phyloP scores from a whole-genome alignment of 2,797 vertebrate species.

The Onychomys arenicola region DNA sequence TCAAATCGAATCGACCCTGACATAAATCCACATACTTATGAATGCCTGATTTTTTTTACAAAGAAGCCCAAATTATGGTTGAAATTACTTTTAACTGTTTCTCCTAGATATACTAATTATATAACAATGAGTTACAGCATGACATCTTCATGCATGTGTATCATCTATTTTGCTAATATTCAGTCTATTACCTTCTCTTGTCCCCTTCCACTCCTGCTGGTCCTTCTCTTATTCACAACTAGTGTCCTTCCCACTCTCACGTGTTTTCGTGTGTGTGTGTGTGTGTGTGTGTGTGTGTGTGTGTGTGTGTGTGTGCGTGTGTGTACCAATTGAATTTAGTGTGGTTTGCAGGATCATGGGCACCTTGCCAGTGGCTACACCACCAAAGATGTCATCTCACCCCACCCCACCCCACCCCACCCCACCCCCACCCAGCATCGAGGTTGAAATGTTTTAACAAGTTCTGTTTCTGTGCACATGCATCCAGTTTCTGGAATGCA shows the following conservation, averaged over 20 bases:
- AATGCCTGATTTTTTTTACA: too few species aligned
- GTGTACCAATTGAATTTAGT: not conserved
- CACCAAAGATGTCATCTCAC: not conserved
- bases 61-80: too few species aligned
- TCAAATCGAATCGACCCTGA: too few species aligned
- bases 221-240: not conserved
- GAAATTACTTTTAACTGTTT: not conserved
- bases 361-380: not conserved
- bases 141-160: not conserved
- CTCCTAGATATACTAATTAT: not conserved
- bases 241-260: not conserved
- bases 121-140: not conserved
- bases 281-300: too few species aligned
- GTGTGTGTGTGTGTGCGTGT: not conserved
- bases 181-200: too few species aligned
- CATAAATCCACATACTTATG: too few species aligned
- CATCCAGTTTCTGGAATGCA: not conserved
- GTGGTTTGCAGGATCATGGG: not conserved
- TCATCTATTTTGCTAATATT: not conserved
- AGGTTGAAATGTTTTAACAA: not conserved
- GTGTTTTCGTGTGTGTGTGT: not conserved
- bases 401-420: not conserved
- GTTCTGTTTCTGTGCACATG: not conserved
- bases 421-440: too few species aligned
- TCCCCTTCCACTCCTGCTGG: not conserved